Evolutionary conservation across 2,797 vertebrate genomes (phyloP).

Genomic region (Buphagus erythrorhynchus): DNA sequence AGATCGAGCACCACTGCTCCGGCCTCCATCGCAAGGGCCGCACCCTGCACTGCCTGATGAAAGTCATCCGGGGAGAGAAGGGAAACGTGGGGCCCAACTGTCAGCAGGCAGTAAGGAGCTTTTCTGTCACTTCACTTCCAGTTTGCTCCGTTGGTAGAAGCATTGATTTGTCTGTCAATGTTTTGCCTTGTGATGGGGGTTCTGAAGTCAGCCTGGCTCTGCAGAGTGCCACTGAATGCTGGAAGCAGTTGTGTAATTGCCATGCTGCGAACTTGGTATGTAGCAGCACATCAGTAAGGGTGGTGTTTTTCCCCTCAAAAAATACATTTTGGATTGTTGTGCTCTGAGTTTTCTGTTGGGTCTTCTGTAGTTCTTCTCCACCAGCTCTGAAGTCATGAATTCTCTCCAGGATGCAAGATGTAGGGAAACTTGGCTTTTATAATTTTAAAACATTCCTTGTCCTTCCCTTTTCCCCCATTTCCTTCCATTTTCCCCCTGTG

Average conservation of each 20-base stretch:
- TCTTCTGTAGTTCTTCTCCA: not conserved
- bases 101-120: conserved; percentile 88
- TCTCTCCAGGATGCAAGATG: not conserved
- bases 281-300: not conserved
- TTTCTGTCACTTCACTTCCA: not conserved
- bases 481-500: not conserved
- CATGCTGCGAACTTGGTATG: not conserved
- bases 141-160: not conserved
- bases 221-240: not conserved
- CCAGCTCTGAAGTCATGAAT: not conserved
- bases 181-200: not conserved
- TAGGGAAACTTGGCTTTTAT: not conserved
- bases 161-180: rapidly evolving
- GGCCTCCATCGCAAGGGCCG: conserved; percentile 95
- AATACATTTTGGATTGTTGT: not conserved
- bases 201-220: not conserved
- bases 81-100: conserved; percentile 86
- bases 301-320: not conserved
- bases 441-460: not conserved
- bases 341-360: not conserved
- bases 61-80: conserved; percentile 88
- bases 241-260: not conserved
- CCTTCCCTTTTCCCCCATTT: not conserved
- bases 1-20: conserved; percentile 94
- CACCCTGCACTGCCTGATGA: conserved; percentile 97